A percentile compares a stretch with the other conserved stretches of the same genome.
Conservation (phyloP, 92 coral and sea anemone species). For the Palythoa grandis region DNA sequence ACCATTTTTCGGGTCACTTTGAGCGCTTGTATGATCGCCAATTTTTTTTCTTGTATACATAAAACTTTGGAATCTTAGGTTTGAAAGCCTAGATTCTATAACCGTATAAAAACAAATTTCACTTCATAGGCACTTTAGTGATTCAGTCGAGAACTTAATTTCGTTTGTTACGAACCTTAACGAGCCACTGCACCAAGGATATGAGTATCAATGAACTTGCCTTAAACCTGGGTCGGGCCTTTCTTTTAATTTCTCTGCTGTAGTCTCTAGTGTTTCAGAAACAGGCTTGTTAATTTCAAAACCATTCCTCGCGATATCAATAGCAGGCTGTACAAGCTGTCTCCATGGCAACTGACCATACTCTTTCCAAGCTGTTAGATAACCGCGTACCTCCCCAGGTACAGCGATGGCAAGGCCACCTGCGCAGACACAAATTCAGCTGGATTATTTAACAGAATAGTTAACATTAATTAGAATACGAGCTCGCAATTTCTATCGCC, state of each 20-base stretch:
- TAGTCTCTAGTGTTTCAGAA: constrained; percentile 47
- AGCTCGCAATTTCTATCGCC: no score
- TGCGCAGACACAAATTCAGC: background rate
- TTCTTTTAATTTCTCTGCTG: background rate
- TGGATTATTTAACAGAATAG: background rate
- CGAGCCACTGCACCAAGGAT: background rate
- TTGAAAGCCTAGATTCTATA: no score
- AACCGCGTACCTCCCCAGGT: constrained; percentile 86
- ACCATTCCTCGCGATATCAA: constrained; percentile 74
- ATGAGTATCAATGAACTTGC: constrained; percentile 12
- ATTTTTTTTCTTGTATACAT: no score
- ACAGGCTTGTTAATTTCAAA: constrained; percentile 62
- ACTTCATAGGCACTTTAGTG: no score
- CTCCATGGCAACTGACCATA: constrained; percentile 78
- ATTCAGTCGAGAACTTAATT: no score
- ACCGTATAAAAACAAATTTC: no score
- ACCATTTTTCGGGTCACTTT: no score
- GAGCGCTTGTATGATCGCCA: no score
- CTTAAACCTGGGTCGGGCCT: constrained; percentile 69
- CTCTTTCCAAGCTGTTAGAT: constrained; percentile 70
- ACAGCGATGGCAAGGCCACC: constrained; percentile 80
- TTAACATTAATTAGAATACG: no score
- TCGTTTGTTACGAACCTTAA: no score
- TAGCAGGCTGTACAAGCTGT: constrained; percentile 83
- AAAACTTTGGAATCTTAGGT: no score